Conservation (phyloP, 2,113 vertebrate species). For the Scolopax mira region DNA sequence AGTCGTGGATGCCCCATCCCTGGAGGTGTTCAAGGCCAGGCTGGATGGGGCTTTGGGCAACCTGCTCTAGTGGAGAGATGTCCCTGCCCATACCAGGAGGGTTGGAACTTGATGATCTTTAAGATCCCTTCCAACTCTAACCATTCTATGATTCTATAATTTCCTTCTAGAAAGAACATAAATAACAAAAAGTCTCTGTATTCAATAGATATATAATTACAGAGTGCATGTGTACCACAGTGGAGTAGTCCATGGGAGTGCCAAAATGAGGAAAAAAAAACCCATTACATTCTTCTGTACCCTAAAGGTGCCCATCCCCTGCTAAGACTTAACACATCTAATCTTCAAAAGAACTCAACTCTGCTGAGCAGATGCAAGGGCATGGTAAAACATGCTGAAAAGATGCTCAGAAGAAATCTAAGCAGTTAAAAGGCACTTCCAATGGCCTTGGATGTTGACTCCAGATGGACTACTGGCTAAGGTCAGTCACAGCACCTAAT, state of each 20-base stretch:
- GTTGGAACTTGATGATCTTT: no score
- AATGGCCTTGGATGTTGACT: not conserved
- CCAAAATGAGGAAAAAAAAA: fast-evolving
- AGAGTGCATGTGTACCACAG: not conserved
- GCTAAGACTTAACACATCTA: not conserved
- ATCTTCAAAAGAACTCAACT: not conserved
- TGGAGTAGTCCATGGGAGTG: not conserved
- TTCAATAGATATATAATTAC: not conserved
- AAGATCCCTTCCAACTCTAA: no score
- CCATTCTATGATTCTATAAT: not conserved
- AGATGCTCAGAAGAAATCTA: not conserved
- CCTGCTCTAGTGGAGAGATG: no score
- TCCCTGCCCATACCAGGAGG: no score
- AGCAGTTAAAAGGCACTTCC: not conserved
- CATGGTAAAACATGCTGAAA: not conserved
- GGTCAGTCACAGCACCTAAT: not conserved
- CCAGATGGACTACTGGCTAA: not conserved
- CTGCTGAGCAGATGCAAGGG: not conserved
- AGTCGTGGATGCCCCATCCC: no score
- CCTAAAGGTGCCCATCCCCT: not conserved
- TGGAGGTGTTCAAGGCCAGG: no score
- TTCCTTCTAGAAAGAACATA: not conserved
- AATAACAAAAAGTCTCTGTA: not conserved
- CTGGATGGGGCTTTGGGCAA: no score
- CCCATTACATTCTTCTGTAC: not conserved